Evolutionary conservation across 30 jellyfish, hydroid and myxozoan genomes (phyloP).

Genomic region (Chironex yamaguchii): DNA sequence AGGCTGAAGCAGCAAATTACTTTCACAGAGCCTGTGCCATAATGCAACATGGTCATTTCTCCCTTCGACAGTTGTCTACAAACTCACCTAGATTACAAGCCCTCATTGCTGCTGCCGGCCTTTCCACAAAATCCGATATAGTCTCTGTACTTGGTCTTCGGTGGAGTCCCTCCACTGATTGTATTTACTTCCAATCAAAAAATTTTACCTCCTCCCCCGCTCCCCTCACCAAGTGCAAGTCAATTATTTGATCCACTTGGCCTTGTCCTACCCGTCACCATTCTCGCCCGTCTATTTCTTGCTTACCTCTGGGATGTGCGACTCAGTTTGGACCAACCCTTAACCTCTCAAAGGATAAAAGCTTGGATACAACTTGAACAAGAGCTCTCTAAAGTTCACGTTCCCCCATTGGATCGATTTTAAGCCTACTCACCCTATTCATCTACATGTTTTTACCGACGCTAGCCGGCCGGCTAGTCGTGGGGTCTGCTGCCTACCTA

Average conservation of each 20-base stretch:
- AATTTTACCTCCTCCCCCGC: constrained; percentile 4
- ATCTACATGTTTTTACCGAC: too few species aligned
- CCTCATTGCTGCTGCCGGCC: too few species aligned
- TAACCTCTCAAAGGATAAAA: not conserved
- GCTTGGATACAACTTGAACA: constrained; percentile 3
- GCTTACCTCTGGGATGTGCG: constrained; percentile 20
- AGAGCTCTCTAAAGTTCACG: constrained; percentile 11
- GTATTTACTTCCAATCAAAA: not conserved
- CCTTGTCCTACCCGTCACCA: constrained; percentile 16
- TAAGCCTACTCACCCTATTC: not conserved
- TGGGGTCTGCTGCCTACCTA: constrained; percentile 37
- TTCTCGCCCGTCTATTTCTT: constrained; percentile 27
- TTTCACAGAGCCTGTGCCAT: too few species aligned
- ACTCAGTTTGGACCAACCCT: constrained; percentile 46
- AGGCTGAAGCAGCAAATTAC: constrained; percentile 66
- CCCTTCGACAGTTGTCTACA: too few species aligned
- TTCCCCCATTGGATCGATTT: constrained; percentile 20
- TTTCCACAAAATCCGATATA: too few species aligned
- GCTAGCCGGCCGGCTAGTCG: constrained; percentile 17
- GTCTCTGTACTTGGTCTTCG: too few species aligned
- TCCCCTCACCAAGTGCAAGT: constrained; percentile 12
- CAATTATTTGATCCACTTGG: constrained; percentile 49
- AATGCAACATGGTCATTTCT: too few species aligned
- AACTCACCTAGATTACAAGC: too few species aligned
- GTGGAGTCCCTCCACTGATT: too few species aligned